Conservation (phyloP, 2,113 vertebrate genomes). For the Edolisoma coerulescens region DNA sequence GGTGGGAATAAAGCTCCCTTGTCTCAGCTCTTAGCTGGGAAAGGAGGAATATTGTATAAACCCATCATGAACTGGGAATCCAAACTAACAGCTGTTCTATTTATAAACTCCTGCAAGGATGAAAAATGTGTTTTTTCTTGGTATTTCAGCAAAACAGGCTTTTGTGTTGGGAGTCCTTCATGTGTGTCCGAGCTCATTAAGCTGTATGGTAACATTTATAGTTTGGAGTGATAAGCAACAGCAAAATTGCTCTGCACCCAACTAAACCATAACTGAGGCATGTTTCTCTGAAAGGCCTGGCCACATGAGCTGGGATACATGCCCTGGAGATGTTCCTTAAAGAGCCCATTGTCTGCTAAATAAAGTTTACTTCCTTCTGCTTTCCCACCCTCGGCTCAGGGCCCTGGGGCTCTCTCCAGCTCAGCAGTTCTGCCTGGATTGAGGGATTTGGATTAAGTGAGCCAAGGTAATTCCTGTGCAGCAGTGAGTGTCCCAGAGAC, state of each 20-base stretch:
- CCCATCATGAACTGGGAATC: neutral
- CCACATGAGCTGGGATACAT: neutral
- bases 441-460: neutral
- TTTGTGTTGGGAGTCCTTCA: neutral
- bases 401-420: neutral
- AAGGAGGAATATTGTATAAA: slow-evolving; percentile 1
- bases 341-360: slow-evolving; percentile 29
- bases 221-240: neutral
- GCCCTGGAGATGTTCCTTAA: neutral
- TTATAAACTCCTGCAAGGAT: slow-evolving; percentile 24
- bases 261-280: neutral
- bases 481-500: neutral
- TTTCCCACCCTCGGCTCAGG: neutral
- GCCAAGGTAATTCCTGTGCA: neutral
- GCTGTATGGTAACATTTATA: slow-evolving; percentile 4
- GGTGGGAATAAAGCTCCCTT: neutral
- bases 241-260: neutral
- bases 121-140: neutral
- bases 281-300: slow-evolving; percentile 4
- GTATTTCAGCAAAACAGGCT: slow-evolving; percentile 19
- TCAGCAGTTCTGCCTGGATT: neutral
- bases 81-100: slow-evolving; percentile 33
- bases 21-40: neutral
- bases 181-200: slow-evolving; percentile 23
- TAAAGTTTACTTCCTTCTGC: neutral